These are phyloP conservation scores for Mus minutoides DNA, from an alignment of 2,797 vertebrate genomes.

Conservation along the genomic window DNA sequence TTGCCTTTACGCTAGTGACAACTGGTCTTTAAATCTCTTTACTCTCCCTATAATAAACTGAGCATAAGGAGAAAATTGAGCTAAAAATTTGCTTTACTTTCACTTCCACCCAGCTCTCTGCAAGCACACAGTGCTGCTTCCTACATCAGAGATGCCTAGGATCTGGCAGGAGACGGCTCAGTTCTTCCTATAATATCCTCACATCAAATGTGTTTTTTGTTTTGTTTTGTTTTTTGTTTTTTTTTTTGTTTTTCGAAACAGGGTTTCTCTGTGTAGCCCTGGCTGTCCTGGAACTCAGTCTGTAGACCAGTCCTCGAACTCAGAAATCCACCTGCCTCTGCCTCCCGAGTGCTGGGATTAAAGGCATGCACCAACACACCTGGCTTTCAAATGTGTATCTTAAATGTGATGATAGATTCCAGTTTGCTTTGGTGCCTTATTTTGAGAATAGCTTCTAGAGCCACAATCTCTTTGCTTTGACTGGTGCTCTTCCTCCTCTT, in stretches of 20 bases:
- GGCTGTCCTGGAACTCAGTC: too few relatives aligned
- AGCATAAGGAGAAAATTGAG: slow-evolving; percentile 54
- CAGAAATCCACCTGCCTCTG: too few relatives aligned
- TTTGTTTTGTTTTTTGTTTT: too few relatives aligned
- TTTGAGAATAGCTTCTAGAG: slow-evolving; percentile 6
- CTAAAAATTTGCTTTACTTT: neutral
- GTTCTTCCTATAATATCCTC: neutral
- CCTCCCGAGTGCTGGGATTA: too few relatives aligned
- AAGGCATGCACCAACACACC: too few relatives aligned
- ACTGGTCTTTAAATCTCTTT: slow-evolving; percentile 59
- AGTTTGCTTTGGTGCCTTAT: slow-evolving; percentile 25
- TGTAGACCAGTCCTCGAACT: too few relatives aligned
- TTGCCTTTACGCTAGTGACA: slow-evolving; percentile 71
- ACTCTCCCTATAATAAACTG: slow-evolving; percentile 37
- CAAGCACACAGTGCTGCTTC: neutral
- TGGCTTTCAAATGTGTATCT: neutral
- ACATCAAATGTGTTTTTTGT: neutral
- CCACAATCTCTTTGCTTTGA: slow-evolving; percentile 52
- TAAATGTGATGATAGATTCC: slow-evolving; percentile 48
- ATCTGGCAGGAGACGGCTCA: slow-evolving; percentile 1
- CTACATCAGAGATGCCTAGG: slow-evolving; percentile 48
- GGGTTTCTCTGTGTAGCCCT: too few relatives aligned
- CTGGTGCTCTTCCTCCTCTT: neutral
- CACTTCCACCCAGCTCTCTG: neutral
- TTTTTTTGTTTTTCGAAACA: too few relatives aligned